A percentile compares a stretch with the other conserved stretches of the same genome.
Evolutionary conservation across 64 coral and sea anemone species (phyloP).

Genomic region (Dendrophyllia cribrosa): DNA sequence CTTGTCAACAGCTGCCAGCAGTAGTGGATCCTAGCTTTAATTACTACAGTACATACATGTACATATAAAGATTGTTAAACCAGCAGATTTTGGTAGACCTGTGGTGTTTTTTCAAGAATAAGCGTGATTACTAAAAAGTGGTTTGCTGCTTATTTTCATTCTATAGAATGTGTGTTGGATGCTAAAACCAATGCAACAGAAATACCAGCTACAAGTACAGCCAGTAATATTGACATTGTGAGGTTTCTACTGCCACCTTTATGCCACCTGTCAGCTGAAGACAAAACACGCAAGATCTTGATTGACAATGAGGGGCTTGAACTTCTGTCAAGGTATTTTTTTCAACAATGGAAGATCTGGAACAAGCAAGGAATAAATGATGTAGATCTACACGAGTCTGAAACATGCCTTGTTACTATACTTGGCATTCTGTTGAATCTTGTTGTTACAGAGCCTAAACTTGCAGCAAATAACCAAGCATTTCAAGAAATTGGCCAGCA

Average conservation of each 20-base stretch:
- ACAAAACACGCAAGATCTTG: conserved; percentile 79
- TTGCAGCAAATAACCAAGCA: conserved; percentile 25
- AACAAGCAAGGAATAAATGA: not conserved
- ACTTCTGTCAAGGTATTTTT: conserved; percentile 65
- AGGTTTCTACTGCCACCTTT: conserved; percentile 79
- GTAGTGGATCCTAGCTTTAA: too few species aligned
- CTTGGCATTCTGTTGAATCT: conserved; percentile 89
- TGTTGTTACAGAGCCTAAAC: conserved; percentile 78
- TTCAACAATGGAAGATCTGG: conserved; percentile 66
- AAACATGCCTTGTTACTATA: conserved; percentile 68
- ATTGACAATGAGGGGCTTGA: conserved; percentile 63
- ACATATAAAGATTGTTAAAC: too few species aligned
- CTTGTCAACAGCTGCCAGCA: too few species aligned
- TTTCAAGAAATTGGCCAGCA: conserved; percentile 49
- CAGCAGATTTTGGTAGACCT: too few species aligned
- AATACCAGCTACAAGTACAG: not conserved
- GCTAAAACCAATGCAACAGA: not conserved
- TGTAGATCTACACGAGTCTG: not conserved
- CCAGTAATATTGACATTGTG: conserved; percentile 39
- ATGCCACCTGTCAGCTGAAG: conserved; percentile 94
- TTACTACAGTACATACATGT: too few species aligned
- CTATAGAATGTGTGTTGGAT: not conserved
- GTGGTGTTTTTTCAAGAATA: too few species aligned
- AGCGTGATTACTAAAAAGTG: too few species aligned
- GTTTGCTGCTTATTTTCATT: not conserved